Evolutionary conservation across 2,113 vertebrate genomes (phyloP).

Genomic region (Sinocyclocheilus rhinocerous): DNA sequence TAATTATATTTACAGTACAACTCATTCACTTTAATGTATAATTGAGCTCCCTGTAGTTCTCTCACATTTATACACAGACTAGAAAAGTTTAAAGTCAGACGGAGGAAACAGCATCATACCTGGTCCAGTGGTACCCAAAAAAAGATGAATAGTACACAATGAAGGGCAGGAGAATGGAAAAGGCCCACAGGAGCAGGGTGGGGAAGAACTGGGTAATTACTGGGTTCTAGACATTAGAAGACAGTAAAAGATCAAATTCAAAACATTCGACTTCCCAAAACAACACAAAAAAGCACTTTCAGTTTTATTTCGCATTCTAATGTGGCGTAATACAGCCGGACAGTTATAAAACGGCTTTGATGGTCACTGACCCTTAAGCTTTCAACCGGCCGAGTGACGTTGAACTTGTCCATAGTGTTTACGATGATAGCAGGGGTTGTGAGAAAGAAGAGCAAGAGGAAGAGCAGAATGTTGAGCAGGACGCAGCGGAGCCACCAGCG

Average conservation of each 20-base stretch:
- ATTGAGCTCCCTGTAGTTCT: background rate
- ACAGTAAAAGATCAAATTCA: conserved; percentile 40
- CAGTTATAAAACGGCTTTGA: conserved; percentile 2
- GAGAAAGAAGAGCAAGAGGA: conserved; percentile 96
- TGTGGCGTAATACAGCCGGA: background rate
- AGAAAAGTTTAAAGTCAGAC: conserved; percentile 15
- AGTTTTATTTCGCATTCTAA: conserved; percentile 18
- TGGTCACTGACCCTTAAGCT: conserved; percentile 81
- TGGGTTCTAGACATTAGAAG: conserved; percentile 80
- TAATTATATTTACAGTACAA: background rate
- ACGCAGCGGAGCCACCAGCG: conserved; percentile 91
- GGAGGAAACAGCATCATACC: conserved; percentile 72
- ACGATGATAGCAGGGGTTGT: conserved; percentile 96
- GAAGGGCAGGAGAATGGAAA: conserved; percentile 92
- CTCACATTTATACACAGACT: background rate
- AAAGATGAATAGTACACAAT: conserved; percentile 93
- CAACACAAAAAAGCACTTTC: conserved; percentile 5
- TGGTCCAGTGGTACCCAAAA: conserved; percentile 96
- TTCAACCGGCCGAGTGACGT: conserved; percentile 92
- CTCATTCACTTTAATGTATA: background rate
- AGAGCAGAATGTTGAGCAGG: conserved; percentile 90
- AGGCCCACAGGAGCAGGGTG: conserved; percentile 91
- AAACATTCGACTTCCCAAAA: conserved; percentile 26
- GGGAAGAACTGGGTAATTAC: conserved; percentile 95
- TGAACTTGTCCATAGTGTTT: conserved; percentile 98